phyloP scores from a whole-genome alignment of 2,888 invertebrate genomes.

The Vesta saturnalis region DNA sequence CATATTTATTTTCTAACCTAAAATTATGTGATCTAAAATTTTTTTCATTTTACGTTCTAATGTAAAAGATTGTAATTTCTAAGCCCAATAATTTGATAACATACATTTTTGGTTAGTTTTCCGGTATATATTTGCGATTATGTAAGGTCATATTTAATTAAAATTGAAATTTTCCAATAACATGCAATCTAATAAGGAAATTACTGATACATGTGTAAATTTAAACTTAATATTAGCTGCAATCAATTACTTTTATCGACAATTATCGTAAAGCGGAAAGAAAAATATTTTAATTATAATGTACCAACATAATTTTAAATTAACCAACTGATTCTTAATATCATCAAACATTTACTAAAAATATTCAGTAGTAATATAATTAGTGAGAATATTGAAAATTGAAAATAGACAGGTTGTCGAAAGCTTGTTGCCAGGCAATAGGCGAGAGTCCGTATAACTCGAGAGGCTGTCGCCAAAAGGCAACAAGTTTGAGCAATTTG shows the following conservation, averaged over 20 bases:
- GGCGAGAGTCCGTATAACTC: too few species aligned
- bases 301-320: neutral
- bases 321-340: neutral
- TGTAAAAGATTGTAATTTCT: neutral
- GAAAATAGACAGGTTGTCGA: too few species aligned
- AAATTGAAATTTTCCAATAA: neutral
- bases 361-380: too few species aligned
- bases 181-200: conserved; percentile 10
- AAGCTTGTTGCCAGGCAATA: too few species aligned
- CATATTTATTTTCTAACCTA: neutral
- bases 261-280: conserved; percentile 9
- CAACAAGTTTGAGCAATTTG: too few species aligned
- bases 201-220: conserved; percentile 8
- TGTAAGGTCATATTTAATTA: conserved; percentile 4
- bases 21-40: neutral
- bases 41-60: neutral
- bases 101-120: conserved; percentile 6
- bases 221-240: neutral
- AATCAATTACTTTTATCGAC: conserved; percentile 6
- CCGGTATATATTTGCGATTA: conserved; percentile 11
- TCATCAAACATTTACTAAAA: too few species aligned
- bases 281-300: neutral
- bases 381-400: too few species aligned
- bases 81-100: neutral
- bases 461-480: too few species aligned